Evolutionary conservation across 2,888 invertebrate species (phyloP).

Genomic region (Melanophora roralis): DNA sequence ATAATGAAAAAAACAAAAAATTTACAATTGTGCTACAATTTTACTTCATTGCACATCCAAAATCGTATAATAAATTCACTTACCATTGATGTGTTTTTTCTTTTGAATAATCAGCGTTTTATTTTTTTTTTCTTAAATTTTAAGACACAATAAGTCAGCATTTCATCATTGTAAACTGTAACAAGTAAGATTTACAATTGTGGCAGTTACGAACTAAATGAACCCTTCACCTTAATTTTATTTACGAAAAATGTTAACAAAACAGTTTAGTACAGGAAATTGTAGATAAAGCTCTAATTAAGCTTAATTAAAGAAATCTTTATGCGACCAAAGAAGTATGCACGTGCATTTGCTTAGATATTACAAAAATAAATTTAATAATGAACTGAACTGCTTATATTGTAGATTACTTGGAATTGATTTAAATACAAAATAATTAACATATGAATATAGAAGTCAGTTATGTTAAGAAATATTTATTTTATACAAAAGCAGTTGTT

Average conservation of each 20-base stretch:
- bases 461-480: too few species aligned
- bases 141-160: conserved; percentile 53
- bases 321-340: too few species aligned
- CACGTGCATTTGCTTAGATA: too few species aligned
- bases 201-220: conserved; percentile 9
- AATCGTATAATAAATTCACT: conserved; percentile 1
- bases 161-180: conserved; percentile 56
- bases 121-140: background rate
- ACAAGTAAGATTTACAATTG: conserved; percentile 30
- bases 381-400: too few species aligned
- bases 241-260: background rate
- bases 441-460: too few species aligned
- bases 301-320: too few species aligned
- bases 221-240: conserved; percentile 23
- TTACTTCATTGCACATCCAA: conserved; percentile 12
- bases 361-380: too few species aligned
- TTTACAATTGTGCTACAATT: conserved; percentile 60
- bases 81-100: background rate
- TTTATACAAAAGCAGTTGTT: too few species aligned
- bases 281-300: background rate
- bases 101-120: conserved; percentile 13
- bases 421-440: too few species aligned
- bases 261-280: conserved; percentile 11
- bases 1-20: conserved; percentile 51
- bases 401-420: too few species aligned